These are phyloP conservation scores for Eciton burchellii DNA, from an alignment of 1,140 invertebrate genomes.

Conservation along the genomic window DNA sequence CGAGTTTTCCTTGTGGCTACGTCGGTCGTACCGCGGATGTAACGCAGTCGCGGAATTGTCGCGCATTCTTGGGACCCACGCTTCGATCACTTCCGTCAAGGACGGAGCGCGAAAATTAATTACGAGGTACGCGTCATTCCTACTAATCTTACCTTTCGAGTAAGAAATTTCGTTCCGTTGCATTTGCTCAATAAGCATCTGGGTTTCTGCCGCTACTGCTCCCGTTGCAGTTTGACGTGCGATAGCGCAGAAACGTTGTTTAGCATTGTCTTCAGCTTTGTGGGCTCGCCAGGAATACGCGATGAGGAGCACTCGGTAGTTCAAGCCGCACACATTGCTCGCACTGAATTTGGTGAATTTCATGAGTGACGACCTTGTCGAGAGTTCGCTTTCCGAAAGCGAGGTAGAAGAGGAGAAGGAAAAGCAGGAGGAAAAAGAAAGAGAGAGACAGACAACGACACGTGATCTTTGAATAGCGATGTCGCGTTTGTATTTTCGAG, in stretches of 20 bases:
- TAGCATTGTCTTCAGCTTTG: neutral
- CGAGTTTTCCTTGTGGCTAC: slow-evolving; percentile 63
- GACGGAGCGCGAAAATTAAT: neutral
- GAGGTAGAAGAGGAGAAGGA: slow-evolving; percentile 2
- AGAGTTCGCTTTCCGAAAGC: slow-evolving; percentile 60
- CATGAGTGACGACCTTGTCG: slow-evolving; percentile 47
- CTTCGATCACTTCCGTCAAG: no score
- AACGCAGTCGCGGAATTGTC: slow-evolving; percentile 34
- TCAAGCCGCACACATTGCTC: slow-evolving; percentile 1
- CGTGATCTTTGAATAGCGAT: slow-evolving; percentile 31
- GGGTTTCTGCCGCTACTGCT: no score
- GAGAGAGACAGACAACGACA: slow-evolving; percentile 1
- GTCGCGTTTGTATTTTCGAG: slow-evolving; percentile 67
- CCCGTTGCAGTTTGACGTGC: no score
- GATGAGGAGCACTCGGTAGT: slow-evolving; percentile 20
- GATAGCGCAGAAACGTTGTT: no score
- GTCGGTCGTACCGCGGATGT: slow-evolving; percentile 39
- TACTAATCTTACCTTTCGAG: no score
- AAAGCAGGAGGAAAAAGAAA: neutral
- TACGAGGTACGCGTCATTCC: no score
- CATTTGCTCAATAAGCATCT: no score
- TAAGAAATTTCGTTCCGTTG: no score
- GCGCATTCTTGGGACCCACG: slow-evolving; percentile 8
- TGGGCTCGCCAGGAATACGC: neutral
- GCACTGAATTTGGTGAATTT: slow-evolving; percentile 44